Conservation (phyloP, 2,113 vertebrate genomes). For the Rhineura floridana region DNA sequence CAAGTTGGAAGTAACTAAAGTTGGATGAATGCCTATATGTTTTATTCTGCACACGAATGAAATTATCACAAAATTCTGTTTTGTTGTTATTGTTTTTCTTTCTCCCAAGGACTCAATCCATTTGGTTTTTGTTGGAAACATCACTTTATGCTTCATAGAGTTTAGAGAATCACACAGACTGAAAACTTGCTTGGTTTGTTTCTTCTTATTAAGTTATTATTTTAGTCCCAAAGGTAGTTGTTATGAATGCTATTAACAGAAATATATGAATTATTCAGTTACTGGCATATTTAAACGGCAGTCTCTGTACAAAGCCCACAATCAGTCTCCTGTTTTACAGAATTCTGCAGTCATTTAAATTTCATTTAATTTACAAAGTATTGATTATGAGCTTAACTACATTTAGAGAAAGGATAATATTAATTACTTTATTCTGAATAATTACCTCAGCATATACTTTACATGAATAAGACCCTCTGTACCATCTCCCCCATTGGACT, state of each 20-base stretch:
- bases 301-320: slow-evolving; percentile 38
- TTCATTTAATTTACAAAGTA: slow-evolving; percentile 33
- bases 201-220: slow-evolving; percentile 63
- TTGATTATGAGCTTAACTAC: slow-evolving; percentile 43
- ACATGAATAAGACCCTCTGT: background rate
- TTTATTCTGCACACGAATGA: background rate
- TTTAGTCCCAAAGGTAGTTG: slow-evolving; percentile 50
- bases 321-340: slow-evolving; percentile 37
- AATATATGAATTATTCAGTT: slow-evolving; percentile 58
- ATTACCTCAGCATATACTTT: background rate
- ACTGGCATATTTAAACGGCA: slow-evolving; percentile 31
- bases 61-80: background rate
- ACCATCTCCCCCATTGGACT: slow-evolving; percentile 6
- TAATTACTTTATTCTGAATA: slow-evolving; percentile 24
- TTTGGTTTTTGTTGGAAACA: slow-evolving; percentile 51
- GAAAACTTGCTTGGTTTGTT: slow-evolving; percentile 59
- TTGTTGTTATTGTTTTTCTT: background rate
- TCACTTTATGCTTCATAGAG: slow-evolving; percentile 50
- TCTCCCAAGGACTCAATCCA: background rate
- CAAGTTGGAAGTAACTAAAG: background rate
- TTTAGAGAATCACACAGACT: slow-evolving; percentile 54
- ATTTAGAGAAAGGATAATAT: slow-evolving; percentile 17
- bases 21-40: background rate
- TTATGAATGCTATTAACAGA: slow-evolving; percentile 52
- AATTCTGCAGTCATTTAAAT: slow-evolving; percentile 31